phyloP scores from a whole-genome alignment of 2,113 vertebrate species.

The Ceyx margarethae region DNA sequence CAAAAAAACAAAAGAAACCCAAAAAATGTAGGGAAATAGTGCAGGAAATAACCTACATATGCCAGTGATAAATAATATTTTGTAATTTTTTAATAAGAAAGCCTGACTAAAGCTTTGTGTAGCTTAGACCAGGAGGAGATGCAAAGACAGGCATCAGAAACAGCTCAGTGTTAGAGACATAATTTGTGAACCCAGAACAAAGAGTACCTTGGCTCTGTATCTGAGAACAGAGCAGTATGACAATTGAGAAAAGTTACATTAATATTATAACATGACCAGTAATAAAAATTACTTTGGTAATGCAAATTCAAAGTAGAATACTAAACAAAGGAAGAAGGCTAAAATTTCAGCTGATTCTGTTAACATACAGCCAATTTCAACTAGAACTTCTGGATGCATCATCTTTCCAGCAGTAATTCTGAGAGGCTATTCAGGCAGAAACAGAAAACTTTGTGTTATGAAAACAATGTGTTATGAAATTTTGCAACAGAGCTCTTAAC shows the following conservation, averaged over 20 bases:
- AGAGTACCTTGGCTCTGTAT: not conserved
- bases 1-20: too few relatives aligned
- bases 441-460: not conserved
- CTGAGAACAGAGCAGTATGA: not conserved
- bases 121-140: not conserved
- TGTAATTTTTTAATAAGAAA: not conserved
- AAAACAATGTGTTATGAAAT: not conserved
- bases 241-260: not conserved
- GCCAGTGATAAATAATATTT: not conserved
- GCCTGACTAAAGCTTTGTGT: not conserved
- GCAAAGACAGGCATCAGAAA: not conserved
- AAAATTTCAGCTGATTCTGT: not conserved
- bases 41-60: not conserved
- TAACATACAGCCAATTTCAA: not conserved
- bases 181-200: accelerated
- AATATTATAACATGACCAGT: not conserved
- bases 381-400: not conserved
- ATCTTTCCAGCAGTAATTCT: not conserved
- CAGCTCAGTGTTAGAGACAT: not conserved
- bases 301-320: not conserved
- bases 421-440: not conserved
- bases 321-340: not conserved
- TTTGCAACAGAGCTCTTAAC: not conserved
- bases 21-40: not conserved
- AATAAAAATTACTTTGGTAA: not conserved